These are phyloP conservation scores for Bucorvus abyssinicus DNA, from an alignment of 2,797 vertebrate genomes.

Conservation along the genomic window DNA sequence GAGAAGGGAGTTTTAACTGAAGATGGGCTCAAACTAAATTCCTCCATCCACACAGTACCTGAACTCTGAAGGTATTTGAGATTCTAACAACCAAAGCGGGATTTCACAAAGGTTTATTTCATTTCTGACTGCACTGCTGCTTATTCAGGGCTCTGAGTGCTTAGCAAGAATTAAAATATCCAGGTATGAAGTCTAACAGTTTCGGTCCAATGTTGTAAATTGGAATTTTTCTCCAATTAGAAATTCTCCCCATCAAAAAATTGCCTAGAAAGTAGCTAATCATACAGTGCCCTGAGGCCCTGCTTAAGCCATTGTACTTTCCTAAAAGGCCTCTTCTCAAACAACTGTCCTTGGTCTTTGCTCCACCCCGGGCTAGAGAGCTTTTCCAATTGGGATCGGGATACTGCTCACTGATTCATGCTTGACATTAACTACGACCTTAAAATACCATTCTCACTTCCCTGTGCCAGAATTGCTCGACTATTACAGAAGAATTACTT, in stretches of 20 bases:
- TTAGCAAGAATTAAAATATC: constrained; percentile 7
- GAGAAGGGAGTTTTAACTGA: constrained; percentile 47
- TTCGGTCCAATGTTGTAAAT: background rate
- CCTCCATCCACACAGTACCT: background rate
- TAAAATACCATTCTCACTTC: background rate
- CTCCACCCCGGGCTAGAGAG: background rate
- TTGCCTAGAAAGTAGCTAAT: background rate
- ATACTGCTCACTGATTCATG: background rate
- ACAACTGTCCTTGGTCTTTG: background rate
- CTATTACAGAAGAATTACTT: background rate
- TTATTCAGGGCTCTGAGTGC: background rate
- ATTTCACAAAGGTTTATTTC: constrained; percentile 51
- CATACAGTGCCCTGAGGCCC: background rate
- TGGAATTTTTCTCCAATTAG: background rate
- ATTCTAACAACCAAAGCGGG: constrained; percentile 11
- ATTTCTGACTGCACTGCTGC: constrained; percentile 13
- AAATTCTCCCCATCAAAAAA: background rate
- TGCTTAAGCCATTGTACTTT: background rate
- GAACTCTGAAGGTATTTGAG: constrained; percentile 16
- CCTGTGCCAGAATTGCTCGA: background rate
- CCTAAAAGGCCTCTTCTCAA: background rate
- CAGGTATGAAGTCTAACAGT: background rate
- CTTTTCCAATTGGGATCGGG: background rate
- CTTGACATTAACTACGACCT: background rate
- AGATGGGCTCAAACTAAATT: constrained; percentile 15